Evolutionary conservation across 2,113 vertebrate genomes (phyloP), one percentile per base, ranked within the genome.

Genomic region (Craseonycteris thonglongyai): DNA sequence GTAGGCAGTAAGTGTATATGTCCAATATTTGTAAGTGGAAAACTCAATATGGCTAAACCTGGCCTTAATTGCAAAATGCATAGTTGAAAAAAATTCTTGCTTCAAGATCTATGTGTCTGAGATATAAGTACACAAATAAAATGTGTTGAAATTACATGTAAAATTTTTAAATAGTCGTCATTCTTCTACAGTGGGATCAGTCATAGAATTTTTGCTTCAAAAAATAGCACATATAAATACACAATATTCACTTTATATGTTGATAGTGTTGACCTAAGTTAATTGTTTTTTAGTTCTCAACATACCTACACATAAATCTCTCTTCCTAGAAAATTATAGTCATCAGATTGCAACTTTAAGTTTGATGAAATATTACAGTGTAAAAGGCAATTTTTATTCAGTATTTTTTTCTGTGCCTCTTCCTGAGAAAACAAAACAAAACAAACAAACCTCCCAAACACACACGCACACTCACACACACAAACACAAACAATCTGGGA

Each of bases 311-410:
- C 2, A 15, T 81, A 94, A 75, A 68, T 81, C 11, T 71, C 11
- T 68, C 11, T 69, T 85, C 3, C 18, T 78, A 49, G 78, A 83
- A 96, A 72, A 78, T 45, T 54, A 38, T 58, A 81, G 35, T 88
- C 47, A 88, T 90, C 28, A 80, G 7, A 59, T 75, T 81, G 1
- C 2, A 87, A n/a, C 79, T 91, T 38, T 76, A 88, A 42, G 5
- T 68, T 56, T 74, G 14, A 84, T 92, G 38, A 35, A 71, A 54
- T 74, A 11, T 76, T 40, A 89, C 85, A 97, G 38, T 74, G 14
- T 76, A 40, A 87, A 88, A 97, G 42, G 54, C 24, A 93, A 42
- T 88, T 92, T 95, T 92, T 61, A 95, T 58, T 93, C n/a, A 90
- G 35, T 18, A 42, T 6, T 94, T 47, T 81, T 69, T 72, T 22